A percentile compares a stretch with the other conserved stretches of the same genome.
Evolutionary conservation across 2,797 vertebrate species (phyloP).

Genomic region (Rhodeus uyekii): DNA sequence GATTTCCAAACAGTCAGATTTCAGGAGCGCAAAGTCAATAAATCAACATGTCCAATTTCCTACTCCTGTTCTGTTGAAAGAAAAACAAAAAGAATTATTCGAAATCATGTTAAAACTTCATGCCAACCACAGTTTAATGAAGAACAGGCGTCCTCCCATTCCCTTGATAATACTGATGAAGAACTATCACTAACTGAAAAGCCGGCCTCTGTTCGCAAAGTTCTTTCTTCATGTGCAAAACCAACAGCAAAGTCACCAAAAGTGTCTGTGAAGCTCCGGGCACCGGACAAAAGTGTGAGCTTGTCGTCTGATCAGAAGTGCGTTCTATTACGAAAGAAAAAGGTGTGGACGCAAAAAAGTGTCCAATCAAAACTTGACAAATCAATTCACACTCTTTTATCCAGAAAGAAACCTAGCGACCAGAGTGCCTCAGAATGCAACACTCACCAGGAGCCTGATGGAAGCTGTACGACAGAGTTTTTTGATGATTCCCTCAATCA

Average conservation of each 20-base stretch:
- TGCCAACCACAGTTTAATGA: conserved; percentile 76
- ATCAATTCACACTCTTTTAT: conserved; percentile 84
- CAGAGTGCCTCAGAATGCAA: conserved; percentile 75
- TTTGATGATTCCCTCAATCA: conserved; percentile 55
- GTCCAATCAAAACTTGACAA: conserved; percentile 80
- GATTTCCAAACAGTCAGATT: conserved; percentile 65
- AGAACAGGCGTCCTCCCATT: conserved; percentile 56
- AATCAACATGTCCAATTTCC: conserved; percentile 67
- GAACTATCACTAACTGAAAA: conserved; percentile 59
- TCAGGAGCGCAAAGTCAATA: conserved; percentile 62
- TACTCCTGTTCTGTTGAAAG: conserved; percentile 86
- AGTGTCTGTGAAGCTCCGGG: conserved; percentile 68
- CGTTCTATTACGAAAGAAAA: conserved; percentile 86
- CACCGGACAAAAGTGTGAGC: conserved; percentile 61
- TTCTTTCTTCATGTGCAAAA: conserved; percentile 61
- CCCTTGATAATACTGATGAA: conserved; percentile 48
- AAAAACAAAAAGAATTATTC: conserved; percentile 85
- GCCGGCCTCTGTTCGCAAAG: conserved; percentile 57
- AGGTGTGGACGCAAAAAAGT: conserved; percentile 76
- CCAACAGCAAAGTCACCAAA: conserved; percentile 67
- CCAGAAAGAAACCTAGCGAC: conserved; percentile 78
- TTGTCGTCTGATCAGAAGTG: conserved; percentile 78
- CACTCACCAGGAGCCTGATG: conserved; percentile 74
- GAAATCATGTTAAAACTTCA: conserved; percentile 87
- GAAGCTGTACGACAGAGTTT: conserved; percentile 75